phyloP scores from a whole-genome alignment of 2,797 vertebrate species.

The Meda fulgida region DNA sequence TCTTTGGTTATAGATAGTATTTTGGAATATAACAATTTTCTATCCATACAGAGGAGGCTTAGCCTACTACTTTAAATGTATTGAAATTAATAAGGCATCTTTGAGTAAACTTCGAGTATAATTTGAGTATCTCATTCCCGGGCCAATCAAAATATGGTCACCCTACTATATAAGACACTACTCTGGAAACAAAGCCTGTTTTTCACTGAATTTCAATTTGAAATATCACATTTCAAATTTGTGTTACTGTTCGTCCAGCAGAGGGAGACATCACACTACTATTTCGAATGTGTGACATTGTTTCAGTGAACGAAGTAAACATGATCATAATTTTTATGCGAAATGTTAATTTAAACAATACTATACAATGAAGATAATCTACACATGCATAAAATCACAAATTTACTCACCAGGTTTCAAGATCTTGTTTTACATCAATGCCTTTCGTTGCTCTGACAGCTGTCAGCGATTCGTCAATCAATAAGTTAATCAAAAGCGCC shows the following conservation, averaged over 20 bases:
- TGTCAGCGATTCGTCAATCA: conserved; percentile 33
- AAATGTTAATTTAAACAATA: background rate
- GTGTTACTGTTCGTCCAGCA: conserved; percentile 45
- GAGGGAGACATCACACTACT: conserved; percentile 51
- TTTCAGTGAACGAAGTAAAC: background rate
- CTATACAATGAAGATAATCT: background rate
- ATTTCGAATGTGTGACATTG: background rate
- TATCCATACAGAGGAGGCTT: too few relatives aligned
- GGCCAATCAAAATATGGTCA: too few relatives aligned
- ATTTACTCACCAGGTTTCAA: background rate
- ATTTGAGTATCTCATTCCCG: too few relatives aligned
- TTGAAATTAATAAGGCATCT: too few relatives aligned
- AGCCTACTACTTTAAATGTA: too few relatives aligned
- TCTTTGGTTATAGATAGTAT: too few relatives aligned
- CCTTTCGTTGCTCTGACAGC: background rate
- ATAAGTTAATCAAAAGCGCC: conserved; percentile 6
- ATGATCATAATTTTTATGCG: background rate
- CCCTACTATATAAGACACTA: too few relatives aligned
- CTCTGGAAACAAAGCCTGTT: too few relatives aligned
- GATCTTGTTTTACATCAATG: background rate
- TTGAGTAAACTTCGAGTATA: too few relatives aligned
- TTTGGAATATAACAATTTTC: too few relatives aligned
- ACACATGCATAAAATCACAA: background rate
- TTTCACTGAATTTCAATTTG: background rate
- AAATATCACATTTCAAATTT: background rate